Conservation (phyloP, 2,888 invertebrate species). For the Caenorhabditis panamensis region DNA sequence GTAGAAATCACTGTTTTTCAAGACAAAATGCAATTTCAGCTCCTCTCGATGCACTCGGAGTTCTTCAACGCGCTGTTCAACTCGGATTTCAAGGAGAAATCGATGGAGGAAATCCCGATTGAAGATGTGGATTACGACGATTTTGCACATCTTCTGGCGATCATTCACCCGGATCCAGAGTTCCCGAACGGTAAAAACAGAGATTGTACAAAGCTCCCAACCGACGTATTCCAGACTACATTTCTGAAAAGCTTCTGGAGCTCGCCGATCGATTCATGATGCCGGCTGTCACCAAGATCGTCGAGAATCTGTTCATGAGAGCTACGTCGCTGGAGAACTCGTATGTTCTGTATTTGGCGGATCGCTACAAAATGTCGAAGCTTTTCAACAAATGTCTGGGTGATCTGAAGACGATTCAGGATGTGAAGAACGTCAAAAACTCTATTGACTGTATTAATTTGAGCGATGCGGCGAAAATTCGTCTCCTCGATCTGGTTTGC, state of each 20-base stretch:
- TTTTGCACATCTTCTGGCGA: conserved; percentile 1
- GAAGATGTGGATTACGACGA: conserved; percentile 10
- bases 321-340: too few relatives aligned
- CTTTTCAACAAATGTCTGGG: too few relatives aligned
- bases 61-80: conserved; percentile 16
- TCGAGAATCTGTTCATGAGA: too few relatives aligned
- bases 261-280: conserved; percentile 36
- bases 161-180: background rate
- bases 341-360: too few relatives aligned
- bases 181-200: too few relatives aligned
- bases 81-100: conserved; percentile 23
- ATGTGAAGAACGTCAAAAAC: too few relatives aligned
- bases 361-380: too few relatives aligned
- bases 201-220: background rate
- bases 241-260: background rate
- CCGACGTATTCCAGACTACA: background rate
- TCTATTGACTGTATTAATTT: too few relatives aligned
- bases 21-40: background rate
- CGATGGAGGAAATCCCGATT: conserved; percentile 8
- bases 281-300: conserved; percentile 1
- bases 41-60: background rate
- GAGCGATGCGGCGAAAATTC: too few relatives aligned
- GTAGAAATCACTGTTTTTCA: too few relatives aligned
- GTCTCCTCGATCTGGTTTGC: too few relatives aligned
- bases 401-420: too few relatives aligned